phyloP scores from a whole-genome alignment of 2,888 invertebrate species.

The Lamellibrachia columna region DNA sequence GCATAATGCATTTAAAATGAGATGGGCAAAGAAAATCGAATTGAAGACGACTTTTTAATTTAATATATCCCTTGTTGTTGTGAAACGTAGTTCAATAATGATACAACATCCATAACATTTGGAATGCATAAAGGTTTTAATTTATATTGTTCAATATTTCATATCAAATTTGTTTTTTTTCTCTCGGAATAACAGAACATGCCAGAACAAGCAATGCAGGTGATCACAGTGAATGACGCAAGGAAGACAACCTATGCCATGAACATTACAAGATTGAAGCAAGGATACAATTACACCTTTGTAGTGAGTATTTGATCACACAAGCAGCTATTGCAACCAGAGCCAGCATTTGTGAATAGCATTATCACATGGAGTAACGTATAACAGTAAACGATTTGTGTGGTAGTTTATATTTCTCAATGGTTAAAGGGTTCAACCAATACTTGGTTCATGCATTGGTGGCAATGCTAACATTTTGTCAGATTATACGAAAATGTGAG shows the following conservation, averaged over 20 bases:
- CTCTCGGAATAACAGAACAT: not conserved
- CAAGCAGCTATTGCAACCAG: not conserved
- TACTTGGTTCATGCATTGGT: too few species aligned
- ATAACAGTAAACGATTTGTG: not conserved
- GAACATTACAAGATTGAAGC: not conserved
- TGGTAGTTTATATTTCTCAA: not conserved
- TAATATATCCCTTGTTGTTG: too few species aligned
- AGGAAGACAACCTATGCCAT: not conserved
- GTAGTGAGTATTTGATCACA: not conserved
- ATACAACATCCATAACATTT: too few species aligned
- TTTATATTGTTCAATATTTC: not conserved
- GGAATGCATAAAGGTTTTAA: too few species aligned
- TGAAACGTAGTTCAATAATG: too few species aligned
- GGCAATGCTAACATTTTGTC: too few species aligned
- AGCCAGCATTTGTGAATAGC: not conserved
- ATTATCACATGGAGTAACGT: not conserved
- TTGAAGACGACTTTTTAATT: too few species aligned
- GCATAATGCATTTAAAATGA: too few species aligned
- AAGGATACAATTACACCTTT: not conserved
- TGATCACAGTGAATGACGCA: not conserved
- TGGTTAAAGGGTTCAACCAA: too few species aligned
- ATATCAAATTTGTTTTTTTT: not conserved
- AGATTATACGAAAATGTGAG: too few species aligned
- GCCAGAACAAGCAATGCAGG: not conserved
- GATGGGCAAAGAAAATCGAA: too few species aligned